Evolutionary conservation across 2,888 invertebrate genomes (phyloP).

Genomic region (Chalcosyrphus nemorum): DNA sequence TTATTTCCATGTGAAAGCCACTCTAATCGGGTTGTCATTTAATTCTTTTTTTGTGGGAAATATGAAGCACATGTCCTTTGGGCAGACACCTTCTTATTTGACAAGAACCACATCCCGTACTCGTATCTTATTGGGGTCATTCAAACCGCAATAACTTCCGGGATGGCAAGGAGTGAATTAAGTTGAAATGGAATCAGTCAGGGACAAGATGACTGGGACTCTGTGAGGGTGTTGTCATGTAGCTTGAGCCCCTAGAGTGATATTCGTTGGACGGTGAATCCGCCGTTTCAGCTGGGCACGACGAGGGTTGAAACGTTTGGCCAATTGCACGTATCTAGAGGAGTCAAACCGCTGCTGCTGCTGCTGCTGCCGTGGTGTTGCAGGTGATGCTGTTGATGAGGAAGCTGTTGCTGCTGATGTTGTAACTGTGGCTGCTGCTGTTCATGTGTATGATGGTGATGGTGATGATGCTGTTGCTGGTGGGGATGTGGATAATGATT

Average conservation of each 20-base stretch:
- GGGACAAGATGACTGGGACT: constrained; percentile 29
- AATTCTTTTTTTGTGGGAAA: constrained; percentile 19
- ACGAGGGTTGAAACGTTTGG: constrained; percentile 79
- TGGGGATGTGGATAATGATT: constrained; percentile 74
- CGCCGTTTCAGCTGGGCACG: constrained; percentile 80
- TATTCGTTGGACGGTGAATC: constrained; percentile 43
- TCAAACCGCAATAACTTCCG: constrained; percentile 66
- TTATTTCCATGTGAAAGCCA: background rate
- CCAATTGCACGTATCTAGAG: constrained; percentile 77
- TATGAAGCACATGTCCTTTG: constrained; percentile 44
- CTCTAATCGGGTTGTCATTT: constrained; percentile 32
- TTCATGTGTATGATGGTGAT: constrained; percentile 75
- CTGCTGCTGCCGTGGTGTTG: constrained; percentile 63
- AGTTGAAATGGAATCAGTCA: constrained; percentile 38
- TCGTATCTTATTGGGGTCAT: constrained; percentile 48
- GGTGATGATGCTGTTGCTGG: constrained; percentile 78
- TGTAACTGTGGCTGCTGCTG: constrained; percentile 69
- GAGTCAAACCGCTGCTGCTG: constrained; percentile 62
- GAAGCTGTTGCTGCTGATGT: constrained; percentile 67
- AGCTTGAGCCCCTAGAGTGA: constrained; percentile 47
- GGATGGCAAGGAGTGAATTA: constrained; percentile 53
- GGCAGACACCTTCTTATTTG: constrained; percentile 46
- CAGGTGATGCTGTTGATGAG: constrained; percentile 51
- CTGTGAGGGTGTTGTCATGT: constrained; percentile 37
- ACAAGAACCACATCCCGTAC: constrained; percentile 65